Conservation (phyloP, 2,797 vertebrate species). For the Xenopus petersii region DNA sequence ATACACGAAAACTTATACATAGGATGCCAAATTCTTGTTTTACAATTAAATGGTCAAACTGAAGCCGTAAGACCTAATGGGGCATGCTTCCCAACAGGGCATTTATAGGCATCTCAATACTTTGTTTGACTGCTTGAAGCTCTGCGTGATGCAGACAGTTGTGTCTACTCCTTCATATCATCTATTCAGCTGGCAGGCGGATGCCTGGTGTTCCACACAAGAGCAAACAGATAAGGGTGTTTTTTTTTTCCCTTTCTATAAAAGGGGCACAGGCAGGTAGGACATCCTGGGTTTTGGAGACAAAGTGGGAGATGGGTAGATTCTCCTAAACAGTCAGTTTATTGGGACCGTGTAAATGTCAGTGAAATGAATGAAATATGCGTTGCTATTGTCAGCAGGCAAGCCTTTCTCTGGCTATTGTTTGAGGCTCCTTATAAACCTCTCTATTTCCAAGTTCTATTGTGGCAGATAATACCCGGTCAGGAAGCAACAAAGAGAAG, state of each 20-base stretch:
- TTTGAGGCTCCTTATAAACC: conserved; percentile 59
- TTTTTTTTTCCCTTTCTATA: neutral
- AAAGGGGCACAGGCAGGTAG: conserved; percentile 1
- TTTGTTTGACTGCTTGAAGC: neutral
- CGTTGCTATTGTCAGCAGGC: conserved; percentile 45
- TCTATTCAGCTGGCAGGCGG: conserved; percentile 12
- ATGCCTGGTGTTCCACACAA: neutral
- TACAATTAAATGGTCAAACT: neutral
- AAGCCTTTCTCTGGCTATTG: conserved; percentile 59
- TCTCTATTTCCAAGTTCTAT: conserved; percentile 54
- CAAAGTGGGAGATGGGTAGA: conserved; percentile 50
- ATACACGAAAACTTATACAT: no score
- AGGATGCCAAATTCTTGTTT: no score
- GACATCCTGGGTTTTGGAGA: neutral
- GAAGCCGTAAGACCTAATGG: neutral
- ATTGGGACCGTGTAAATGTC: conserved; percentile 69
- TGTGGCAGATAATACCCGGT: conserved; percentile 59
- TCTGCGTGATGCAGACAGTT: neutral
- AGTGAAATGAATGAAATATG: conserved; percentile 39
- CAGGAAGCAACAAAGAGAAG: conserved; percentile 51
- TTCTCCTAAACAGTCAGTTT: conserved; percentile 56
- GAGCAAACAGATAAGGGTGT: conserved; percentile 5
- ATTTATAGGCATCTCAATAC: conserved; percentile 7
- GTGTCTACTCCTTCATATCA: neutral
- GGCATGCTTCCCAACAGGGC: neutral